phyloP scores from a whole-genome alignment of 2,888 invertebrate species.

The Yponomeuta sedellus region DNA sequence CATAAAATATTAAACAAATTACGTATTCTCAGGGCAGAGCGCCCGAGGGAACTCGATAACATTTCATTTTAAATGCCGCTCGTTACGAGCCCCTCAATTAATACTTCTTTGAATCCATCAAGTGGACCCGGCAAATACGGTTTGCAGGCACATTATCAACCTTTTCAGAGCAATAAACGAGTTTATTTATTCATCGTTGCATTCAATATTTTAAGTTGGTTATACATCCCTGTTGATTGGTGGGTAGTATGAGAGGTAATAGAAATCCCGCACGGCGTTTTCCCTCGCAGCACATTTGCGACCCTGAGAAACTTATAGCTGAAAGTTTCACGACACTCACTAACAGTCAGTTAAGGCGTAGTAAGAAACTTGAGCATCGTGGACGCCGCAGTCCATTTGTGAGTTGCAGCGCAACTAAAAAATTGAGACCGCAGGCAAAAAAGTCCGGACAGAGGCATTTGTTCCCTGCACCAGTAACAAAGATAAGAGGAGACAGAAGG shows the following conservation, averaged over 20 bases:
- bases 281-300: neutral
- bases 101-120: slow-evolving; percentile 11
- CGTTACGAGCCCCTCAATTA: slow-evolving; percentile 11
- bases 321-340: neutral
- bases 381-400: neutral
- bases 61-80: slow-evolving; percentile 11
- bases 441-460: slow-evolving; percentile 1
- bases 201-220: neutral
- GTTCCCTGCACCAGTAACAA: neutral
- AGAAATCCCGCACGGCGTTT: too few species aligned
- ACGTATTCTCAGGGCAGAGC: slow-evolving; percentile 19
- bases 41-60: neutral
- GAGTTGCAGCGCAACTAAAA: neutral
- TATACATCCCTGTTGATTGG: too few species aligned
- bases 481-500: neutral
- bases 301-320: neutral
- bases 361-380: neutral
- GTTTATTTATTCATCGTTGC: neutral
- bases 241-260: too few species aligned
- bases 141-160: neutral
- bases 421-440: slow-evolving; percentile 4
- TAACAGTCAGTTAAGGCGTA: neutral
- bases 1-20: slow-evolving; percentile 2
- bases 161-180: neutral
- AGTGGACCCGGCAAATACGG: neutral